Base-by-base conservation (phyloP, 2,888 invertebrate genomes). In the Thereva nobilitata region DNA sequence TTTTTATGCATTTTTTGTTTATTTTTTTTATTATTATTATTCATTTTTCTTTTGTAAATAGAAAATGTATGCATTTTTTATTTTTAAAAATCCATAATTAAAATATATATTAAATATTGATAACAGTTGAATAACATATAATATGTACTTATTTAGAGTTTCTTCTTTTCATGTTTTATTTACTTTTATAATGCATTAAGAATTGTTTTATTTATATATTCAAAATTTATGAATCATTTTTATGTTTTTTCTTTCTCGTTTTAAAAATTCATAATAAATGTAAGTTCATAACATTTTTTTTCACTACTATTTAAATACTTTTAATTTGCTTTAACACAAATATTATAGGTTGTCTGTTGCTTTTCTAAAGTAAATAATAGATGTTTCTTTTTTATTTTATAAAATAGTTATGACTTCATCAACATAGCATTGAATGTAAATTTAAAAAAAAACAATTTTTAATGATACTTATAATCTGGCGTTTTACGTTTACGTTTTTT, bases 111-210 rank as follows among this genome's bases (percentile, higher is more conserved):
- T 68, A 67, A 67, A 66, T 68, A 67, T 68, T 57, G 54, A 68
- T 67, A 68, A 68, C 68, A 68, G 63, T 68, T 67, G 67, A 68
- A 68, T 68, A 68, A 67, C 68, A 41, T 68, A 63, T 54, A 63
- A 55, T 56, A 53, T 50, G 50, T 50, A 50, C 50, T 61, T 50
- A 50, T 61, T 61, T 50, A 61, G 50, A 50, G 61, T 34, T 38
- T 61, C 47, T 23, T 50, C 49, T 49, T 50, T 40, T 50, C 41
- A 38, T 61, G 50, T 23, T 50, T 23, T 50, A 50, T 61, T 61
- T 50, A 37, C 37, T 50, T 9, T 49, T 61, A 50, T 23, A 23
- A 23, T 23, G 23, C 23, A 23, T 23, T 23, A 23, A 23, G 23
- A 23, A 23, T 23, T 23, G 23, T 23, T 23, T 23, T 23, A 23